Percentiles rank a stretch among this genome's conserved stretches.
Conservation (phyloP, 2,797 vertebrate genomes). For the Sebastes hopkinsi region DNA sequence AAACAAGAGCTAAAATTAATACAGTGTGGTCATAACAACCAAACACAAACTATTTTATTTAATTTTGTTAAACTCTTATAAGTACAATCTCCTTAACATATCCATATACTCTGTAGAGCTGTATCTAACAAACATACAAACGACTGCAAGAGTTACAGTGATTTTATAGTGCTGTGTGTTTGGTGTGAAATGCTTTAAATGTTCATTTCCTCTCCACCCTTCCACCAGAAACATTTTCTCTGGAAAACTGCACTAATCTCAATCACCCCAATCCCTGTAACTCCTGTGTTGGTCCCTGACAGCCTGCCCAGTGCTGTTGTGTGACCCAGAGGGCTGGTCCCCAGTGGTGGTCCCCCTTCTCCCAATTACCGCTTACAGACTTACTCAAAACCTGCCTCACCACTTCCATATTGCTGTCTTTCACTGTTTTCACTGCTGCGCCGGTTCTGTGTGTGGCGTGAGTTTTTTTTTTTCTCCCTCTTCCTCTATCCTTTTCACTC, state of each 20-base stretch:
- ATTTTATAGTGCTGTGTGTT: not conserved
- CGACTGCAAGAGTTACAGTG: not conserved
- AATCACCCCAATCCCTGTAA: constrained; percentile 40
- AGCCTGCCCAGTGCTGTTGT: constrained; percentile 61
- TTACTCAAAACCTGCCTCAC: constrained; percentile 69
- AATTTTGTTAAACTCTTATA: not conserved
- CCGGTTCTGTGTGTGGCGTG: constrained; percentile 37
- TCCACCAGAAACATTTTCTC: constrained; percentile 38
- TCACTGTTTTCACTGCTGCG: constrained; percentile 44
- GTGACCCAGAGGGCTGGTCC: constrained; percentile 69
- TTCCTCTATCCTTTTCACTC: constrained; percentile 53
- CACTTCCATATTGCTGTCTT: constrained; percentile 60
- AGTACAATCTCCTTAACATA: not conserved
- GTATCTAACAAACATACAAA: not conserved
- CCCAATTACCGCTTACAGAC: constrained; percentile 79
- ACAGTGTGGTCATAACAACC: not conserved
- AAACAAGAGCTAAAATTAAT: not conserved
- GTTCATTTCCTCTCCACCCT: constrained; percentile 21
- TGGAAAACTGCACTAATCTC: constrained; percentile 51
- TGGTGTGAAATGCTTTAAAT: constrained; percentile 27
- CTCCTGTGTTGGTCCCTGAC: constrained; percentile 38
- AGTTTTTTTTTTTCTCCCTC: constrained; percentile 2
- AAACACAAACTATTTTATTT: not conserved
- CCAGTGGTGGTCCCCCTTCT: constrained; percentile 66
- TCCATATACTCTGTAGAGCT: not conserved